Conservation (phyloP, 2,888 invertebrate genomes). For the Acronicta aceris region DNA sequence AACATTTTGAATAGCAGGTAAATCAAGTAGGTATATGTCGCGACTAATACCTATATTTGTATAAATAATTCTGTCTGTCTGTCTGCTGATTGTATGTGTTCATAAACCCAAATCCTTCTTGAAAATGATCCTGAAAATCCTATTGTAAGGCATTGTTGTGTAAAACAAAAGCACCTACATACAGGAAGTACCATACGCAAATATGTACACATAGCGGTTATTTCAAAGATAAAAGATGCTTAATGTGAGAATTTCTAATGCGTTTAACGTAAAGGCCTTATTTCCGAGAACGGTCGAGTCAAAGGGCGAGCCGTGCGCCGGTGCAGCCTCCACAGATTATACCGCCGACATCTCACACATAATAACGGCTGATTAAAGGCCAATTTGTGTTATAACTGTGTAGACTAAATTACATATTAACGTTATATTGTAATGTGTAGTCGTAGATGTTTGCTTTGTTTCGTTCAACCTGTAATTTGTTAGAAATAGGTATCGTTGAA, state of each 20-base stretch:
- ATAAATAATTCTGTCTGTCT: background rate
- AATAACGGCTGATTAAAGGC: conserved; percentile 60
- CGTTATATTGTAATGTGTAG: conserved; percentile 14
- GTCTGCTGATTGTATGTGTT: background rate
- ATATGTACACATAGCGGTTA: conserved; percentile 14
- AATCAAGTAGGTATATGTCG: too few relatives aligned
- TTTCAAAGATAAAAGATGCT: conserved; percentile 25
- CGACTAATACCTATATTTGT: too few relatives aligned
- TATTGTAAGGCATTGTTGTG: background rate
- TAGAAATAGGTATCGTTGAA: background rate
- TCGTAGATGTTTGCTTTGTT: conserved; percentile 38
- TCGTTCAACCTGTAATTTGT: background rate
- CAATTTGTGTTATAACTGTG: conserved; percentile 56
- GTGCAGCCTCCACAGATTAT: conserved; percentile 51
- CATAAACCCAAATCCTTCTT: too few relatives aligned
- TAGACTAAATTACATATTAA: conserved; percentile 45
- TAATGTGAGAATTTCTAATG: conserved; percentile 39
- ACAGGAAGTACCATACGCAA: conserved; percentile 23
- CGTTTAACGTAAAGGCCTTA: conserved; percentile 31
- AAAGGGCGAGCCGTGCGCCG: conserved; percentile 61
- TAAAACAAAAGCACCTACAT: conserved; percentile 9
- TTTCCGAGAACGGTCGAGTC: conserved; percentile 59
- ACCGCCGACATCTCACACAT: conserved; percentile 55
- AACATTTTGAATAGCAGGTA: too few relatives aligned
- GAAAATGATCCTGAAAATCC: too few relatives aligned